phyloP scores from a whole-genome alignment of 2,797 vertebrate genomes.

The Acropternis orthonyx region DNA sequence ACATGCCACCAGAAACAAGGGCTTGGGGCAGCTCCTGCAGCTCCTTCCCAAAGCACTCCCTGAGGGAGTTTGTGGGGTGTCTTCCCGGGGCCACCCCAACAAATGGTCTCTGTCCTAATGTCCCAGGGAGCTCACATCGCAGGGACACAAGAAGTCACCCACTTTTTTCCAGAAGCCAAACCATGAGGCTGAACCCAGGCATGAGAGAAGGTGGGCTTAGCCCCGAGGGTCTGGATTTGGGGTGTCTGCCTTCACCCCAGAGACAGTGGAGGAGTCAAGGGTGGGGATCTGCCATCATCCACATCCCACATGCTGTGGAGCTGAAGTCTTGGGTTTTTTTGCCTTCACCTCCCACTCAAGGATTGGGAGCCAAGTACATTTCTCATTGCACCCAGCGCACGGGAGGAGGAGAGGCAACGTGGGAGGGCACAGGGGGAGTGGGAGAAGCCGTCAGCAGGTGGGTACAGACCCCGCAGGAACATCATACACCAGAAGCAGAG shows the following conservation, averaged over 20 bases:
- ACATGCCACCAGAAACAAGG: not conserved
- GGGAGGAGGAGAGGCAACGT: not conserved
- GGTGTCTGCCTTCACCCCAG: not conserved
- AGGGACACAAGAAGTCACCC: not conserved
- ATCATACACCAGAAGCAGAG: fast-evolving
- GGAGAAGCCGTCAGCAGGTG: fast-evolving
- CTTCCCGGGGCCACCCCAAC: not conserved
- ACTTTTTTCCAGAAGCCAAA: not conserved
- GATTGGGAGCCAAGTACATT: slow-evolving; percentile 50
- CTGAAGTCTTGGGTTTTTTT: slow-evolving; percentile 24
- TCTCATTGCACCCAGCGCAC: not conserved
- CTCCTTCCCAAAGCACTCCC: not conserved
- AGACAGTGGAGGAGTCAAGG: slow-evolving; percentile 8
- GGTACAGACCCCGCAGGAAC: not conserved
- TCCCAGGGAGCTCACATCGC: not conserved
- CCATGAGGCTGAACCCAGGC: fast-evolving
- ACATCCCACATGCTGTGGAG: not conserved
- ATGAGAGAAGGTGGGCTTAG: not conserved
- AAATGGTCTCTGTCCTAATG: not conserved
- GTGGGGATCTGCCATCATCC: slow-evolving; percentile 39
- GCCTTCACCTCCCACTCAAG: slow-evolving; percentile 54
- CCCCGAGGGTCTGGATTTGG: not conserved
- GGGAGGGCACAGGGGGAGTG: not conserved
- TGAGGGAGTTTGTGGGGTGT: fast-evolving
- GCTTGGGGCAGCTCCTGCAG: not conserved